Conservation (phyloP, 2,797 vertebrate species). For the Semotilus atromaculatus region DNA sequence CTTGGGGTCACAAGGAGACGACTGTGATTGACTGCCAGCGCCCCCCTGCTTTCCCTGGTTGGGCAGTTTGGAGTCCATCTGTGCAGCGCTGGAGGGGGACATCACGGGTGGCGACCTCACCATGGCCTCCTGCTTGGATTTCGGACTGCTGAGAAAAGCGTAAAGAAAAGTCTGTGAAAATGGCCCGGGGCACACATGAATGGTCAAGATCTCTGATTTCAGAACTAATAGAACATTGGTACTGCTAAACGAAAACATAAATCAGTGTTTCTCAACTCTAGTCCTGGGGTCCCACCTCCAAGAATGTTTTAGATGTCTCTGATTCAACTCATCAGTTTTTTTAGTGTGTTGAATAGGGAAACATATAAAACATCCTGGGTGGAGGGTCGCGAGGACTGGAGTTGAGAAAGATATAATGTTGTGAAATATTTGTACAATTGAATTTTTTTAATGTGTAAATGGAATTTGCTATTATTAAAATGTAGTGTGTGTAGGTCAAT, state of each 20-base stretch:
- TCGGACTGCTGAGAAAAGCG: constrained; percentile 86
- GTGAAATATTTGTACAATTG: too few relatives aligned
- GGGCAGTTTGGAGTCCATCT: constrained; percentile 99
- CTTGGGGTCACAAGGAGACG: constrained; percentile 97
- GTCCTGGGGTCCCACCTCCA: neutral
- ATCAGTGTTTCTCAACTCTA: neutral
- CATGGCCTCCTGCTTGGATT: constrained; percentile 99
- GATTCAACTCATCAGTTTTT: neutral
- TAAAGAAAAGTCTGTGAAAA: constrained; percentile 26
- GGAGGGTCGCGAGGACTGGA: neutral
- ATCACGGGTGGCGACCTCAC: constrained; percentile 98
- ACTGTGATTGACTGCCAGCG: constrained; percentile 94
- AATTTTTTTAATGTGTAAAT: too few relatives aligned
- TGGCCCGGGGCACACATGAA: neutral
- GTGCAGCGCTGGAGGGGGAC: constrained; percentile 98
- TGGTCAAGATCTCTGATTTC: neutral
- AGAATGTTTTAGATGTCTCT: neutral
- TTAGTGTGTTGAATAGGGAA: neutral
- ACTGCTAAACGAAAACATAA: neutral
- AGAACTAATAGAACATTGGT: neutral
- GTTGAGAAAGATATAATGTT: neutral
- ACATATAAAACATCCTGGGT: neutral
- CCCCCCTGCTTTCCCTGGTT: constrained; percentile 98
- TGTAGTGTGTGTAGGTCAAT: too few relatives aligned
- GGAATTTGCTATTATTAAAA: too few relatives aligned